These are phyloP conservation scores for Melanaphis sacchari DNA, from an alignment of 1,140 invertebrate species.

Conservation along the genomic window DNA sequence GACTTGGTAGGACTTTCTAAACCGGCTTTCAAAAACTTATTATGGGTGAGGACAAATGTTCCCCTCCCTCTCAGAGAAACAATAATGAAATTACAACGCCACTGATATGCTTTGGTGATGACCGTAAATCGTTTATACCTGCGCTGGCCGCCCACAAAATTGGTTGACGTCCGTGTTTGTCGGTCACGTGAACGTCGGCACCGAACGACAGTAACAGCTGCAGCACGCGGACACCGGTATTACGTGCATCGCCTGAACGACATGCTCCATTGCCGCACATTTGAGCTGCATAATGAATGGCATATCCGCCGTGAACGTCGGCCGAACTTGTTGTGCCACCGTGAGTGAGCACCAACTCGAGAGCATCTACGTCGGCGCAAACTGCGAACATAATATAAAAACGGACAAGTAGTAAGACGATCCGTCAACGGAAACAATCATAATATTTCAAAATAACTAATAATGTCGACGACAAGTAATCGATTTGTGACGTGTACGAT, in stretches of 20 bases:
- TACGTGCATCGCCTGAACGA: constrained; percentile 89
- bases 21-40: neutral
- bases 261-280: constrained; percentile 78
- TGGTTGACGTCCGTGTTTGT: constrained; percentile 91
- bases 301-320: constrained; percentile 93
- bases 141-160: constrained; percentile 96
- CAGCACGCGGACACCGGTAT: constrained; percentile 80
- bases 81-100: neutral
- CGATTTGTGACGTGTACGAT: too few species aligned
- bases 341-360: constrained; percentile 82
- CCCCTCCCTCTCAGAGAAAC: too few species aligned
- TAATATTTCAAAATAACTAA: neutral
- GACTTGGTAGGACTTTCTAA: too few species aligned
- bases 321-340: constrained; percentile 84
- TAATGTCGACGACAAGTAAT: neutral
- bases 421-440: neutral
- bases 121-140: constrained; percentile 66
- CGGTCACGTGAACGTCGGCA: constrained; percentile 82
- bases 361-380: constrained; percentile 86
- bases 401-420: neutral
- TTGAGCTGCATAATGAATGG: constrained; percentile 96
- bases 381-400: constrained; percentile 68
- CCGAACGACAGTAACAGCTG: constrained; percentile 82
- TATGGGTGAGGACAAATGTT: neutral
- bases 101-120: neutral